Evolutionary conservation across 2,113 vertebrate genomes (phyloP).

Genomic region (Cricetomys ansorgei): DNA sequence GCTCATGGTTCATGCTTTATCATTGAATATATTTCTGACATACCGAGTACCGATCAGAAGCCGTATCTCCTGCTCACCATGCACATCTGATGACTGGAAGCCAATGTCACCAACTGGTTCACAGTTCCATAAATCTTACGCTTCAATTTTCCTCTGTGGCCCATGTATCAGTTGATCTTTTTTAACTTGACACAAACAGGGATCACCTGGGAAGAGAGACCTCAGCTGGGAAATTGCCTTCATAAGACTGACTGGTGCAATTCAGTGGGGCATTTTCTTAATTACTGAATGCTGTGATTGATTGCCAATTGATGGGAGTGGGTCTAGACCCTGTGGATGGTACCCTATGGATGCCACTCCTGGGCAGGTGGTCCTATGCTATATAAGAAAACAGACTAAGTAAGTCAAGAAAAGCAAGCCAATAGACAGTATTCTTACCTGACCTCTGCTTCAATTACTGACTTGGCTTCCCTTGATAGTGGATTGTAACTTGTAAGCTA

Average conservation of each 20-base stretch:
- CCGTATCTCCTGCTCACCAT: neutral
- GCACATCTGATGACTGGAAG: neutral
- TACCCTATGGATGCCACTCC: too few species aligned
- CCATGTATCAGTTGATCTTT: neutral
- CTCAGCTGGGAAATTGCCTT: neutral
- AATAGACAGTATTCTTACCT: too few species aligned
- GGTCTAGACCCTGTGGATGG: too few species aligned
- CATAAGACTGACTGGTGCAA: neutral
- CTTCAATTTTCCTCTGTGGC: neutral
- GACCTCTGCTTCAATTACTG: neutral
- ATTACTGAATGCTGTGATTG: too few species aligned
- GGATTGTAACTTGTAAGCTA: neutral
- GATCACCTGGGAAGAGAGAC: neutral
- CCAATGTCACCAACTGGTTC: neutral
- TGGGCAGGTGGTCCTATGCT: neutral
- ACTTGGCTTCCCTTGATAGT: neutral
- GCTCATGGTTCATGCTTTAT: neutral
- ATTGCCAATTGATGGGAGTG: too few species aligned
- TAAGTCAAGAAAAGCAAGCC: neutral
- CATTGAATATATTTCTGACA: neutral
- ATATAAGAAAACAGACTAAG: neutral
- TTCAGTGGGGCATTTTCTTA: neutral
- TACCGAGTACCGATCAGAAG: neutral
- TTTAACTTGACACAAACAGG: neutral
- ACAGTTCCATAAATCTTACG: neutral